These are phyloP conservation scores for Pseudonaja textilis DNA, from an alignment of 2,113 vertebrate genomes.

Conservation along the genomic window DNA sequence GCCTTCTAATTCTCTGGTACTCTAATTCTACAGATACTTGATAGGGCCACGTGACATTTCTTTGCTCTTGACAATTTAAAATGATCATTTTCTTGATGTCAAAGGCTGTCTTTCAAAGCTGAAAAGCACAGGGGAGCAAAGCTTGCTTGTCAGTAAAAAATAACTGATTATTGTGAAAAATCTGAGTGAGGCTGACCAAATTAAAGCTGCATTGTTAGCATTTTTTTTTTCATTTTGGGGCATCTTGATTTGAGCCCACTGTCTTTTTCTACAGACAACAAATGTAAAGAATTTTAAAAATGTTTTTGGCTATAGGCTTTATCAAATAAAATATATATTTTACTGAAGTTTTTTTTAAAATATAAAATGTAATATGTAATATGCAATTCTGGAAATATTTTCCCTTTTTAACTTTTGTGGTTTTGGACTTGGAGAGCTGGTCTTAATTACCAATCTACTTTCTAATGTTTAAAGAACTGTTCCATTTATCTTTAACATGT, in stretches of 20 bases:
- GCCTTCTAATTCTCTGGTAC: not conserved
- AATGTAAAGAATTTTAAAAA: slow-evolving; percentile 57
- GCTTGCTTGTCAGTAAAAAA: slow-evolving; percentile 36
- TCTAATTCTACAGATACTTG: not conserved
- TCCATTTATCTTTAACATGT: slow-evolving; percentile 79
- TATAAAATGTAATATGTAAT: slow-evolving; percentile 69
- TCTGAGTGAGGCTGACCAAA: slow-evolving; percentile 39
- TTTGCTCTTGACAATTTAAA: slow-evolving; percentile 17
- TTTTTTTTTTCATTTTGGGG: slow-evolving; percentile 63
- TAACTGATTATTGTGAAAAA: slow-evolving; percentile 49
- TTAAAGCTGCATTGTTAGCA: slow-evolving; percentile 63
- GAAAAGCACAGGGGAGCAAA: slow-evolving; percentile 13
- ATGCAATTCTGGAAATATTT: slow-evolving; percentile 80
- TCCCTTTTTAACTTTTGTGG: slow-evolving; percentile 79
- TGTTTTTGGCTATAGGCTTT: slow-evolving; percentile 70
- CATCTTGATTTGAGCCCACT: slow-evolving; percentile 62
- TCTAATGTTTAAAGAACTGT: slow-evolving; percentile 74
- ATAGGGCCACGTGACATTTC: not conserved
- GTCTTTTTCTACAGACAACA: slow-evolving; percentile 59
- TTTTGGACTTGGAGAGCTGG: slow-evolving; percentile 74
- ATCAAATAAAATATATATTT: slow-evolving; percentile 74
- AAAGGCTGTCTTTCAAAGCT: slow-evolving; percentile 27
- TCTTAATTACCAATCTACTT: slow-evolving; percentile 80
- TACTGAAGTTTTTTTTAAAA: slow-evolving; percentile 63
- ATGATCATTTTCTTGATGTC: not conserved